Conservation (phyloP, 2,888 invertebrate genomes). For the Cantharis rufa region DNA sequence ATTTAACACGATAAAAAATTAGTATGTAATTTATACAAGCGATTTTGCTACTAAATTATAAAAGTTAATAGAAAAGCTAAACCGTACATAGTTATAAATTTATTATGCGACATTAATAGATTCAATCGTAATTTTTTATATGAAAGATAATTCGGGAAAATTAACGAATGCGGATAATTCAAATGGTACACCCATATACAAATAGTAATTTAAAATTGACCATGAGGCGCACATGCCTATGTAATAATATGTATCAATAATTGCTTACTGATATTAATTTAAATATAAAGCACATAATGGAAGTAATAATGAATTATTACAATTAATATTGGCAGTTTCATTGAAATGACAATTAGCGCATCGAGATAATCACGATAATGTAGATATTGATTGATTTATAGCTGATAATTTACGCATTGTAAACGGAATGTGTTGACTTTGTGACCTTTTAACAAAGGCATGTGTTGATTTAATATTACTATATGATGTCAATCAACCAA, state of each 20-base stretch:
- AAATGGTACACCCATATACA: neutral
- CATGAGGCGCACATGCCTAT: neutral
- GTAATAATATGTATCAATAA: neutral
- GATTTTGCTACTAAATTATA: neutral
- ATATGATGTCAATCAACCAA: slow-evolving; percentile 35
- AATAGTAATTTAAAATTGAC: neutral
- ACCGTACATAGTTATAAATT: neutral
- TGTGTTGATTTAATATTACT: slow-evolving; percentile 38
- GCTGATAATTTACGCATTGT: slow-evolving; percentile 34
- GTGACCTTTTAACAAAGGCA: slow-evolving; percentile 36
- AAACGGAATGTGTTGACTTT: slow-evolving; percentile 35
- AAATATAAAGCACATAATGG: neutral
- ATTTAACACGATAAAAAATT: neutral
- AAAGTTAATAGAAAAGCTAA: neutral
- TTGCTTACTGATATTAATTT: neutral
- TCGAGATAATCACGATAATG: slow-evolving; percentile 24
- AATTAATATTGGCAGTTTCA: slow-evolving; percentile 5
- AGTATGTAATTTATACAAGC: neutral
- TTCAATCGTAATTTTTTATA: neutral
- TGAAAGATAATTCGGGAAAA: neutral
- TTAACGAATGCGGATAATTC: neutral
- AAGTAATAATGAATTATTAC: slow-evolving; percentile 3
- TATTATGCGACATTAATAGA: neutral
- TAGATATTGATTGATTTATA: slow-evolving; percentile 39
- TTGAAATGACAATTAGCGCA: slow-evolving; percentile 26